Evolutionary conservation across 1,140 invertebrate species (phyloP), one percentile per base, ranked within the genome.

Genomic region (Brachionus manjavacas): DNA sequence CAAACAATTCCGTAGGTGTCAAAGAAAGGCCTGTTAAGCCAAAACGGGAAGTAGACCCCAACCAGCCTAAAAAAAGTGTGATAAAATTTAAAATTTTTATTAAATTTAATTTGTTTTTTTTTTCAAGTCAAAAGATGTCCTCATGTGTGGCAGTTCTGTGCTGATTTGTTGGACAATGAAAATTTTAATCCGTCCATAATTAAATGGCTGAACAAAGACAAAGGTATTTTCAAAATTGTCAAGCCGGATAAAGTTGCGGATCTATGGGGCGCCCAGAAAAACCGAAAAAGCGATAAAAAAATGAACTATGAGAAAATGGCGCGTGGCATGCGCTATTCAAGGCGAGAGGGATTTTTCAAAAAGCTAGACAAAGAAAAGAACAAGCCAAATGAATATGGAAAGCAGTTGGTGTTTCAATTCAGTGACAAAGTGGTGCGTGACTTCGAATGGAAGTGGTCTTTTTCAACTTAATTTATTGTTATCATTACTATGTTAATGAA

Each of bases 251-350:
- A 81, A 68, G 79, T 81, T 14, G 79, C 79, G 0, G 79, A 81
- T 16, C 25, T 81, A 12, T 81, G 79, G 79, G 79, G 79, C 14
- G 79, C 79, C 41, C 79, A 81, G 39, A 81, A 81, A 14, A 81
- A 81, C 39, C 79, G 79, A 8, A 81, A 81, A 81, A 64, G 52
- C 14, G 79, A 81, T 68, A 81, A 81, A 68, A 81, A 81, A 64
- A 81, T 81, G 79, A 81, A 81, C 16, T 81, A 81, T 46, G 79
- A 81, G 41, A 81, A 81, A 64, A 81, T 81, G 79, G 79, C 79
- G 31, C 79, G 79, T 41, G 79, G 79, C n/a, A 81, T 81, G 79
- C 52, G 79, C 20, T 81, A 81, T 68, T 81, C 79, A 25, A 60
- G 79, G 39, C 31, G 79, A 6, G 79, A 81, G 52, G 79, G 79